Evolutionary conservation across 64 coral and sea anemone genomes (phyloP), one percentile per base, ranked within the genome.

Genomic region (Actinia tenebrosa): DNA sequence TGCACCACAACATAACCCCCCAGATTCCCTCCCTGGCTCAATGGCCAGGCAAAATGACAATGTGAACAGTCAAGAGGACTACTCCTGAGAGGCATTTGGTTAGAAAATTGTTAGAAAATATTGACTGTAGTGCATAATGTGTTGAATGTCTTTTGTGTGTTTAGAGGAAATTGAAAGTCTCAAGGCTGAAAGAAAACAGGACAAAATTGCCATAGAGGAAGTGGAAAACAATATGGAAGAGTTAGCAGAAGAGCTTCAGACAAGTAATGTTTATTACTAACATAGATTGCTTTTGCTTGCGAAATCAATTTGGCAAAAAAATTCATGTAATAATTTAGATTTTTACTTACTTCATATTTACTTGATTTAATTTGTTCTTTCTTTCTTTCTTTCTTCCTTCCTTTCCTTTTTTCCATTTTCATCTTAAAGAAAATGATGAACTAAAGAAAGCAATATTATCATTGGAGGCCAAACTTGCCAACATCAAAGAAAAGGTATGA

Each of bases 171-270:
- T 81, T 53, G 50, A 81, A 81, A 53, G 50, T 16, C 79, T 81
- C 16, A 81, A 81, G 22, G 79, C 79, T 50, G 79, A 81, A 50
- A 45, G 79, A 45, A 81, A 81, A 53, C 79, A 81, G 22, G 79
- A 81, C 17, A 92, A 92, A 87, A 42, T 60, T 45, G 68, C 53
- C 47, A 87, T 84, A 54, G 78, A 92, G 61, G 56, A 87, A 44
- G 78, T 83, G 23, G 90, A 92, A 25, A 87, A 60, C 61, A 45
- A 69, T 17, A 50, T 92, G 16, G 50, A 82, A 42, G 8, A 45
- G 9, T 72, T 83, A 26, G 85, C 90, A 15, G 86, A 92, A 72
- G 66, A 79, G 11, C 77, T 92, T 16, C 86, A 80, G 58, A 83
- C 77, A 47, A 92, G 90, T 92, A 83, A 85, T 75, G 8, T 1